A percentile compares a stretch with the other conserved stretches of the same genome.
These are phyloP conservation scores for Harpalus rufipes DNA, from an alignment of 2,888 invertebrate genomes.

Conservation along the genomic window DNA sequence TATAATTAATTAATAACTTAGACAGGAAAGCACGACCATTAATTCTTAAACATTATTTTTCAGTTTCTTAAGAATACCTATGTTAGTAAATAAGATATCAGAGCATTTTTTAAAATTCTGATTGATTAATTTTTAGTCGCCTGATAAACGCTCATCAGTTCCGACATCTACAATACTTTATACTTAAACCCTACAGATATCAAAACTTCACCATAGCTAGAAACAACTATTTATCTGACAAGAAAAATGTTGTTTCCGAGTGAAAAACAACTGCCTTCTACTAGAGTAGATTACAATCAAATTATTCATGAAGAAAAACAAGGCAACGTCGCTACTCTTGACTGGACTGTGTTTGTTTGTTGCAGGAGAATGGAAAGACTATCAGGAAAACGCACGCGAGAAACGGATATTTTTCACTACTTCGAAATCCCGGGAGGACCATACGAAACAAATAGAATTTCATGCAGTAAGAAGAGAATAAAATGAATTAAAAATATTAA, in stretches of 20 bases:
- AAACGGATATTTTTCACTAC: slow-evolving; percentile 2
- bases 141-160: too few relatives aligned
- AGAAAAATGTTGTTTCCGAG: slow-evolving; percentile 33
- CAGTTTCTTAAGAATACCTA: background rate
- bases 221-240: slow-evolving; percentile 29
- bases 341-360: background rate
- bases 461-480: background rate
- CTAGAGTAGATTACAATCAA: slow-evolving; percentile 35
- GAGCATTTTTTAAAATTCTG: background rate
- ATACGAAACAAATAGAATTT: background rate
- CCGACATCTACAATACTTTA: background rate
- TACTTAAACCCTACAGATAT: slow-evolving; percentile 3
- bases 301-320: slow-evolving; percentile 30
- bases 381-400: slow-evolving; percentile 41
- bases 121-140: background rate
- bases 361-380: background rate
- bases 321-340: background rate
- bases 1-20: background rate
- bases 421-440: background rate
- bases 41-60: background rate
- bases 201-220: slow-evolving; percentile 23
- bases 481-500: background rate
- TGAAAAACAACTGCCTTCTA: slow-evolving; percentile 21
- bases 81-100: background rate
- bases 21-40: background rate